Base-by-base conservation (phyloP, 1,140 invertebrate genomes). In the Planococcus citri region DNA sequence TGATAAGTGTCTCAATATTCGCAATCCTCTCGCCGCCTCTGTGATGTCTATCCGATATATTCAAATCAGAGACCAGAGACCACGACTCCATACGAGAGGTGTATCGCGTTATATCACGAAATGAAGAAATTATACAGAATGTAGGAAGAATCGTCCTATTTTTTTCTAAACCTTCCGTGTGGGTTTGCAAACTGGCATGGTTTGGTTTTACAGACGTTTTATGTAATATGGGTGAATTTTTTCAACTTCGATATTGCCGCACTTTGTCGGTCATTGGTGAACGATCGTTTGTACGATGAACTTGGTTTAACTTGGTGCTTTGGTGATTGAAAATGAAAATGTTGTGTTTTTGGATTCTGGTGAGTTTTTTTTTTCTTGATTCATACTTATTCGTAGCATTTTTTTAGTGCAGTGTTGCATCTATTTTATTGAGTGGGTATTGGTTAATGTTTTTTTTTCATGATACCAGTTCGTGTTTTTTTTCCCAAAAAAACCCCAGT, bases 111-210 rank as follows among this genome's bases (percentile, higher is more conserved):
- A 51, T 51, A 51, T 51, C 41, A 51, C 41, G 17, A 51, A 17
- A 51, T 51, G 41, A 51, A 51, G 41, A 51, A 51, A 51, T 51
- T 9, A 4, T 51, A 51, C 17, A 51, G 3, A 51, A 51, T 51
- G 41, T 51, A 51, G 41, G 41, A 51, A 51, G 41, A 51, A 17
- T 51, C 41, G 41, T 51, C 41, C 41, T 51, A 51, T 51, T 51
- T 51, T 51, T 17, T n/a, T n/a, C n/a, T 20, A 3, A 33, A 51
- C 41, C 41, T 51, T 51, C 41, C 41, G 41, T 20, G 41, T 51
- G n/a, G 41, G 41, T 17, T 20, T 51, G 17, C 17, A 51, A 51
- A 51, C 41, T 20, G n/a, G 41, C n/a, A 51, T n/a, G n/a, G 41
- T 14, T 51, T 2, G 41, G 29, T 33, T 33, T 33, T 33, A 33